phyloP scores from a whole-genome alignment of 2,888 invertebrate species.

The Tineola bisselliella region DNA sequence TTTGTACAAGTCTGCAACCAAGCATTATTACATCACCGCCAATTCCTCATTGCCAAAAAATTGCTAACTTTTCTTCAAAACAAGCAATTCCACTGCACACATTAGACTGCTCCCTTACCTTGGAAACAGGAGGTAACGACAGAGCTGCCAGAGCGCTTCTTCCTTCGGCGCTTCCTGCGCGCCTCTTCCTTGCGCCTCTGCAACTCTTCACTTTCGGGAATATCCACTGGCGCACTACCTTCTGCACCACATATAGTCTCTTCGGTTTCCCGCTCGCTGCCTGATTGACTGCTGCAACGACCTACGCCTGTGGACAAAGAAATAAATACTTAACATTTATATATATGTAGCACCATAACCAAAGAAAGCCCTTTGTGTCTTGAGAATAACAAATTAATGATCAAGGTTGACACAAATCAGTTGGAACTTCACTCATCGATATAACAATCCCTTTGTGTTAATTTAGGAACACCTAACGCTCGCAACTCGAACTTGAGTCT shows the following conservation, averaged over 20 bases:
- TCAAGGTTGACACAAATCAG: neutral
- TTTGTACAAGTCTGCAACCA: conserved; percentile 86
- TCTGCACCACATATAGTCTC: conserved; percentile 49
- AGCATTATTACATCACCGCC: neutral
- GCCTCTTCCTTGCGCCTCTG: conserved; percentile 88
- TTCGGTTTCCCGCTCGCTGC: conserved; percentile 63
- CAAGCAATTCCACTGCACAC: no score
- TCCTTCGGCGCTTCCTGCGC: conserved; percentile 86
- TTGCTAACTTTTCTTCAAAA: no score
- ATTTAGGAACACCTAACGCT: neutral
- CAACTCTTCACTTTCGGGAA: conserved; percentile 71
- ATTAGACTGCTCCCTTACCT: conserved; percentile 68
- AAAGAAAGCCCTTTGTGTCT: conserved; percentile 16
- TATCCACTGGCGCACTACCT: conserved; percentile 67
- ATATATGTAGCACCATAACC: neutral
- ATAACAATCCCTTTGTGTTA: neutral
- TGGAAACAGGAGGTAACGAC: conserved; percentile 91
- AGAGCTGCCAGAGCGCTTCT: conserved; percentile 89
- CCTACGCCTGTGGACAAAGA: conserved; percentile 43
- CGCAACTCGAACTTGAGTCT: neutral
- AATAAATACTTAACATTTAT: neutral
- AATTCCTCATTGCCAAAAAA: no score
- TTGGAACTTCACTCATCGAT: neutral
- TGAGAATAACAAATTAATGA: conserved; percentile 8
- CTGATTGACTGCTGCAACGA: conserved; percentile 65